These are phyloP conservation scores for Drosophila repletoides DNA, from an alignment of 1,140 invertebrate species.

Conservation along the genomic window DNA sequence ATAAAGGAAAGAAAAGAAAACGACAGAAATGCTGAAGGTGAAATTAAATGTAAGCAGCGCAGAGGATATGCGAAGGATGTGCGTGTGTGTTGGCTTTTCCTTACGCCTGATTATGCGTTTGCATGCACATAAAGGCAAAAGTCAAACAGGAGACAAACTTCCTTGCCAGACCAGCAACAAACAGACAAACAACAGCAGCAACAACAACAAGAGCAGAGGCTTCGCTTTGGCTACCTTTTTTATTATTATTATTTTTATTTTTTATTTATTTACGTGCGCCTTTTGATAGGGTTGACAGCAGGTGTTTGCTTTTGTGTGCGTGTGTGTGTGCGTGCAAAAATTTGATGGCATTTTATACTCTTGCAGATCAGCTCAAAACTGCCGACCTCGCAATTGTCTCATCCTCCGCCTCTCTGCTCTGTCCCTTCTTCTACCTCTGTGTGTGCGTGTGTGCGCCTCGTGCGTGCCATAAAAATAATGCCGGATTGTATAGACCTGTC, in stretches of 20 bases:
- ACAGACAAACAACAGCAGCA: slow-evolving; percentile 13
- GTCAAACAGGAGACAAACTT: slow-evolving; percentile 75
- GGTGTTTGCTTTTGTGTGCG: slow-evolving; percentile 44
- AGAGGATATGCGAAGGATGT: slow-evolving; percentile 44
- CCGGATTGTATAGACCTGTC: neutral
- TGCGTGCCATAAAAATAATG: slow-evolving; percentile 68
- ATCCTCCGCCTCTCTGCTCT: neutral
- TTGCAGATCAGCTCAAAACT: slow-evolving; percentile 60
- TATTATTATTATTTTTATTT: slow-evolving; percentile 48
- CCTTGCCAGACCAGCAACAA: slow-evolving; percentile 29
- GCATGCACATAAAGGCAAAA: slow-evolving; percentile 76
- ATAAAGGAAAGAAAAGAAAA: neutral
- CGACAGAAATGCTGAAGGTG: slow-evolving; percentile 59
- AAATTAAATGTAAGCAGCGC: slow-evolving; percentile 77
- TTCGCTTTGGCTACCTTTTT: slow-evolving; percentile 52
- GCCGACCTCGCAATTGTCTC: slow-evolving; percentile 19
- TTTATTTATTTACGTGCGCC: slow-evolving; percentile 69
- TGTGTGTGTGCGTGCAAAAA: slow-evolving; percentile 38
- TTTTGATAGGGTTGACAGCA: slow-evolving; percentile 67
- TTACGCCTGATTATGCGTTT: slow-evolving; percentile 78
- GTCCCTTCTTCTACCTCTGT: neutral
- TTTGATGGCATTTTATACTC: slow-evolving; percentile 67
- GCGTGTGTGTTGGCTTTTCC: slow-evolving; percentile 40
- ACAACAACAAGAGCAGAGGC: slow-evolving; percentile 1
- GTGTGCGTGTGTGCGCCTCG: slow-evolving; percentile 6